These are phyloP conservation scores for Gallinago nigripennis DNA, from an alignment of 2,797 vertebrate species.

Conservation along the genomic window DNA sequence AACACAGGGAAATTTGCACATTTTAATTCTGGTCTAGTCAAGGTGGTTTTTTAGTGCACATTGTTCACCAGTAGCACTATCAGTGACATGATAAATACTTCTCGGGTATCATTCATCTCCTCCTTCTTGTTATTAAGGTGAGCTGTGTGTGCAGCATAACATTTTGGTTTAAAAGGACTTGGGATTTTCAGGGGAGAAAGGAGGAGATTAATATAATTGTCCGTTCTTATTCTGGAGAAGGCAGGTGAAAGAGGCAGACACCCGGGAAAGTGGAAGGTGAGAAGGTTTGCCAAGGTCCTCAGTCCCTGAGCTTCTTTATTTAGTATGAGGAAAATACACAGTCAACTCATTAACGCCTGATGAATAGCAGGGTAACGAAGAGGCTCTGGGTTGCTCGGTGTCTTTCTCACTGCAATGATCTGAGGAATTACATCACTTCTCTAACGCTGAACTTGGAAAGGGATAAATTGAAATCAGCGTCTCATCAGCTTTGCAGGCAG, in stretches of 20 bases:
- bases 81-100: conserved; percentile 38
- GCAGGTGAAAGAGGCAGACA: background rate
- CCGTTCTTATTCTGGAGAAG: background rate
- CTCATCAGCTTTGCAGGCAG: background rate
- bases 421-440: background rate
- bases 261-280: background rate
- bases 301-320: background rate
- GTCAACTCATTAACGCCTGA: background rate
- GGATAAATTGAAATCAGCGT: accelerated
- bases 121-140: conserved; percentile 30
- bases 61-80: background rate
- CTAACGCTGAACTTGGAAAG: background rate
- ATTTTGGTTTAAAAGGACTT: conserved; percentile 25
- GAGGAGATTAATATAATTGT: conserved; percentile 26
- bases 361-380: accelerated
- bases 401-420: background rate
- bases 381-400: background rate
- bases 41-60: background rate
- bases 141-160: conserved; percentile 24
- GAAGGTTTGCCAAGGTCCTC: background rate
- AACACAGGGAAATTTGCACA: background rate
- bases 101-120: conserved; percentile 45
- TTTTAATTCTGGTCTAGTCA: background rate
- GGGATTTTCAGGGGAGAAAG: conserved; percentile 5
- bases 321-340: background rate